Evolutionary conservation across 2,113 vertebrate species (phyloP), one percentile per base, ranked within the genome.

Genomic region (Scomber colias): DNA sequence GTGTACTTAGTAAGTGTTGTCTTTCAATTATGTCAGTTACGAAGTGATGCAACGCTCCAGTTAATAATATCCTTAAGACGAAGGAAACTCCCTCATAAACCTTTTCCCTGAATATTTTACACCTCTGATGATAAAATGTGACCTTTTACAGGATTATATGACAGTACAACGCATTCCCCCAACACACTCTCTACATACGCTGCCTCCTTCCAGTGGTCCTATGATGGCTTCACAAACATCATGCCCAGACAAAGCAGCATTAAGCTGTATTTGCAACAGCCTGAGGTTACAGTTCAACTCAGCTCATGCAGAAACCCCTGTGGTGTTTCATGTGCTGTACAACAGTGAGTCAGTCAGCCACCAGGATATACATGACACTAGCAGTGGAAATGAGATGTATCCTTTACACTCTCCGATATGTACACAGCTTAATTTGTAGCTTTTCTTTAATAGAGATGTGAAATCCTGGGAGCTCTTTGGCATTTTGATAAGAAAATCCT

Each of bases 401-500:
- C 63, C 50, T 35, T 17, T n/a, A 1, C n/a, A 30, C 40, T 31
- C 35, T 19, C 6, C 17, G 12, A 13, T n/a, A 51, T 59, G 44
- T 68, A 31, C 7, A 4, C 0, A 10, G 17, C 35, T 53, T 63
- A 35, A 27, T 44, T 45, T 24, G 7, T 24, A 16, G 4, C 14
- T 56, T 55, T 16, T 12, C 3, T 64, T 30, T 5, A n/a, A 54
- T 2, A 6, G 49, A 17, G 7, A 56, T 46, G 13, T 72, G 11
- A 75, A 75, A 59, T 70, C 55, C 50, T 10, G 45, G 21, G 12
- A 53, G 45, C 19, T 11, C 9, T 67, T 59, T 63, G 51, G 54
- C 30, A 13, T 31, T 60, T 46, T 68, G 3, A 56, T 19, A 69
- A 17, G 55, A 60, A 45, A 70, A 76, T 82, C 60, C 48, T 48